Base-by-base conservation (phyloP, 2,113 vertebrate species). In the Sinocyclocheilus rhinocerous region DNA sequence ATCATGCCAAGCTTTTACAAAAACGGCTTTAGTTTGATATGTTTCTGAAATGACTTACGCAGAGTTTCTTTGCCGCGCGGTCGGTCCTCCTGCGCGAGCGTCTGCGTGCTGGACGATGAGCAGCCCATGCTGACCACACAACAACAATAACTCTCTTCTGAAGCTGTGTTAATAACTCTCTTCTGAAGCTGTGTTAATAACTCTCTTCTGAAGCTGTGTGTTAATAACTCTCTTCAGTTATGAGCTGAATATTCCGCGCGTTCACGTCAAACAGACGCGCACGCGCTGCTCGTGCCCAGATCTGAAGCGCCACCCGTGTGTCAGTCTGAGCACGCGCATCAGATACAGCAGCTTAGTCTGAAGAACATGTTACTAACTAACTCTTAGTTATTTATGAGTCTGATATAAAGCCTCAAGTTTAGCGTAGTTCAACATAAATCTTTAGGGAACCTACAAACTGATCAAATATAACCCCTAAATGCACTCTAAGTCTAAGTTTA, bases 101-200 rank as follows among this genome's bases (percentile, higher is more conserved):
- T 93, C 91, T 95, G 94, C 6, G 94, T 89, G 85, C 93, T 95
- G 88, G 93, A 95, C 33, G 94, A 95, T 10, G 95, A 95, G 89
- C 95, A 95, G 18, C 95, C 95, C 95, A 95, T 95, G 72, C 87
- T 92, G 88, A 57, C 5, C 4, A 16, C 42, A 42, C 20, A 20
- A 12, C 70, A 3, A 3, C 2, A 33, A n/a, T n/a, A n/a, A n/a
- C n/a, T n/a, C n/a, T n/a, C n/a, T 33, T 33, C 29, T 33, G 29
- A 33, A 33, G 29, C 29, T 33, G 29, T 29, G 2, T 33, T 33
- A 2, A 33, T 33, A 2, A 33, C 29, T 33, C 29, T 33, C n/a
- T 33, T 33, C 29, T 33, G 29, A 33, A 33, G 29, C 29, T 33
- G 29, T 29, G 2, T 33, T 33, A 33, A n/a, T n/a, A n/a, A n/a